Evolutionary conservation across 2,113 vertebrate genomes (phyloP), one percentile per base, ranked within the genome.

Genomic region (Leucosticte australis): DNA sequence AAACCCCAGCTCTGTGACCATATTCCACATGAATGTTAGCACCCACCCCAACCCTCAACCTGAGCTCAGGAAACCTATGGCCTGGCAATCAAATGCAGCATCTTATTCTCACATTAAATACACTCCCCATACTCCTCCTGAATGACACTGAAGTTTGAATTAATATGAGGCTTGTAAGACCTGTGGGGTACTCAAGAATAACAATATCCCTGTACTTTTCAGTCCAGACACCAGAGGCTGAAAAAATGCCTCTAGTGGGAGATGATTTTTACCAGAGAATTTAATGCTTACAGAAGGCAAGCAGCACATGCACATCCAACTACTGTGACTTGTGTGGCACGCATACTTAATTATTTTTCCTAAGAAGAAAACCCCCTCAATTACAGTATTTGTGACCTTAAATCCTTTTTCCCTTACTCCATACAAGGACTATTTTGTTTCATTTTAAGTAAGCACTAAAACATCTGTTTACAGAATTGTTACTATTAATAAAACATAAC

Each of bases 381-480:
- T 85, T 93, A 83, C 67, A 91, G 50, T 89, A 80, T 49, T 65
- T 1, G 0, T 90, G 93, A 95, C 82, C 93, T 90, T 70, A 85
- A 91, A 85, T 85, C 63, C 67, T 92, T 79, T 71, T 63, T 23
- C 42, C 41, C 19, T 59, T 79, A 55, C 50, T 83, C 78, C 68
- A 60, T 86, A 70, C 39, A 91, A 88, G 71, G 67, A 92, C 23
- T 89, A 89, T 87, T 94, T 71, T 86, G 46, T 70, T 90, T 85
- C 71, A 59, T 90, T 95, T 91, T 70, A 91, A 95, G 90, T 50
- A 94, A 96, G 76, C 47, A 52, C 82, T 90, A 77, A 97, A 95
- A 47, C 87, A 95, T 87, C 77, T 96, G 91, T 95, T 97, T 95
- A 95, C 87, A 95, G 75, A 89, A 83, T 80, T 87, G 90, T 63